Percentiles rank a stretch among this genome's conserved stretches.
Evolutionary conservation across 2,797 vertebrate genomes (phyloP).

Genomic region (Limnodromus scolopaceus): DNA sequence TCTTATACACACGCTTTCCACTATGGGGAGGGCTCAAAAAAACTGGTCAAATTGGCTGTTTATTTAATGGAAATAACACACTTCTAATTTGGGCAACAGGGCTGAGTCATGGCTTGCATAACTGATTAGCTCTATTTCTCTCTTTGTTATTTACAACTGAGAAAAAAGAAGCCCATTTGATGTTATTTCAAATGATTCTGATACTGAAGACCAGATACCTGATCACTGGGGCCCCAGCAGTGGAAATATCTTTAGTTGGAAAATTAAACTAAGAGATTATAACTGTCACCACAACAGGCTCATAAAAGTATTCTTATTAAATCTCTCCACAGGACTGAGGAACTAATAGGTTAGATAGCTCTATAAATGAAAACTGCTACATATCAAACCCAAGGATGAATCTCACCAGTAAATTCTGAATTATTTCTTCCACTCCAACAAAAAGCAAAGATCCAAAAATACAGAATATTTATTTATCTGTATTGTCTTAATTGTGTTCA

Average conservation of each 20-base stretch:
- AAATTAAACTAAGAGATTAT: constrained; percentile 27
- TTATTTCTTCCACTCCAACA: neutral
- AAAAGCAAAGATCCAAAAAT: neutral
- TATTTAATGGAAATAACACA: neutral
- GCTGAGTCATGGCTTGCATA: constrained; percentile 25
- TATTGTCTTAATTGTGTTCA: neutral
- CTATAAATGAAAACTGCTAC: neutral
- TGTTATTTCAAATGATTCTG: neutral
- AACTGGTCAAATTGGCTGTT: neutral
- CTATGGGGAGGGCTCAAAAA: neutral
- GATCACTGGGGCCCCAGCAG: neutral
- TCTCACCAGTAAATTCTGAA: neutral
- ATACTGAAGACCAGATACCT: neutral
- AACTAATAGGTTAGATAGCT: neutral
- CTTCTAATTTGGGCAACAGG: neutral
- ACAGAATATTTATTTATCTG: neutral
- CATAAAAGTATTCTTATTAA: neutral
- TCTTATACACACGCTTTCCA: neutral
- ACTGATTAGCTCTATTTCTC: neutral
- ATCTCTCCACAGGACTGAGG: neutral
- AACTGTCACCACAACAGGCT: neutral
- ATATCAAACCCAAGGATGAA: neutral
- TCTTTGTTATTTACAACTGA: neutral
- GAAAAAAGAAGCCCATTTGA: neutral
- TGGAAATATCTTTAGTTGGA: neutral